These are phyloP conservation scores for Tachypleus tridentatus DNA, from an alignment of 1,140 invertebrate genomes.

Conservation along the genomic window DNA sequence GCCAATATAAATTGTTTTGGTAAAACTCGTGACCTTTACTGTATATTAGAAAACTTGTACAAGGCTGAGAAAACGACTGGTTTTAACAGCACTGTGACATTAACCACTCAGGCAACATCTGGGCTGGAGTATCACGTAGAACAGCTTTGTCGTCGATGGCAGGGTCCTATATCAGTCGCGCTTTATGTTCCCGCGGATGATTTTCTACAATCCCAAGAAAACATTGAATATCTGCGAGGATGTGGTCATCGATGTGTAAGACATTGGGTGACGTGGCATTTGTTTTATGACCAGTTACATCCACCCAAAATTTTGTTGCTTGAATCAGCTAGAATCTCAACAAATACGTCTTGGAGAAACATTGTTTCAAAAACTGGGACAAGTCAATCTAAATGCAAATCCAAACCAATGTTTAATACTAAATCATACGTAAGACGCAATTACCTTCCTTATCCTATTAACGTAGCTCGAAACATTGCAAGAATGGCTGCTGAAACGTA, in stretches of 20 bases:
- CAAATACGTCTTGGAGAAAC: too few relatives aligned
- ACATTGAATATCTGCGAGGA: conserved; percentile 46
- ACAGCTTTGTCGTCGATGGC: conserved; percentile 60
- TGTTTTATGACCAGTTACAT: conserved; percentile 19
- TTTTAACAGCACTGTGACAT: conserved; percentile 75
- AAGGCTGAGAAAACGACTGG: conserved; percentile 24
- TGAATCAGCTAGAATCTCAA: too few relatives aligned
- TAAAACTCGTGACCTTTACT: too few relatives aligned
- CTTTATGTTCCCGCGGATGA: conserved; percentile 61
- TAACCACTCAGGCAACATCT: conserved; percentile 74
- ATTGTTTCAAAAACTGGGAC: too few relatives aligned
- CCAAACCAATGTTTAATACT: too few relatives aligned
- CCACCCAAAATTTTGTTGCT: not conserved
- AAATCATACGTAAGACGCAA: not conserved
- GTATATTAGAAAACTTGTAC: too few relatives aligned
- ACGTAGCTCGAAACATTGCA: conserved; percentile 28
- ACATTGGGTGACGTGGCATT: conserved; percentile 23
- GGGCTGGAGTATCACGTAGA: conserved; percentile 78
- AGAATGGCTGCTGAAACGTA: conserved; percentile 22
- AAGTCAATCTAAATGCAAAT: too few relatives aligned
- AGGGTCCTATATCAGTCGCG: conserved; percentile 58
- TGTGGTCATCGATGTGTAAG: conserved; percentile 24
- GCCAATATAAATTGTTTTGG: too few relatives aligned
- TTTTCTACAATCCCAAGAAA: conserved; percentile 44
- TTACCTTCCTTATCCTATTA: conserved; percentile 27